phyloP scores from a whole-genome alignment of 2,797 vertebrate species.

The Cuculus canorus region DNA sequence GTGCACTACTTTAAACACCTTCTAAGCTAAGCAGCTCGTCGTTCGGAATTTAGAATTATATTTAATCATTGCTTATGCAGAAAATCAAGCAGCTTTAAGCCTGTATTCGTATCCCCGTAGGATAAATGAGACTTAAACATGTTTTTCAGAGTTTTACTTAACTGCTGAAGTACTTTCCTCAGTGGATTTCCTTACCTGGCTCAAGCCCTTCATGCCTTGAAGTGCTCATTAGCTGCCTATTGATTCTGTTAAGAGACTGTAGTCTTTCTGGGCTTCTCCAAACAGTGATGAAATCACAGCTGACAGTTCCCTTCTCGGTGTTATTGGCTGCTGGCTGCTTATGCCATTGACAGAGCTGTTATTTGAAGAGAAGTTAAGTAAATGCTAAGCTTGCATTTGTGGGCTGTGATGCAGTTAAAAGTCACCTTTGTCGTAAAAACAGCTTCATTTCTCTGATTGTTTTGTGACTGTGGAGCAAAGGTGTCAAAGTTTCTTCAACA shows the following conservation, averaged over 20 bases:
- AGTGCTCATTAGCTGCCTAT: neutral
- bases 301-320: neutral
- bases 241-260: neutral
- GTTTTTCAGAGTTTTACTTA: neutral
- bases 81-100: neutral
- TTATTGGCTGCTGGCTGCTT: neutral
- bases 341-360: neutral
- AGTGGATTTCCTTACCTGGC: neutral
- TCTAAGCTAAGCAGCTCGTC: neutral
- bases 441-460: neutral
- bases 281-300: neutral
- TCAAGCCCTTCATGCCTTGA: neutral
- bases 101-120: neutral
- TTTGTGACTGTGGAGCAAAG: neutral
- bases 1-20: neutral
- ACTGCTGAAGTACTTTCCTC: neutral
- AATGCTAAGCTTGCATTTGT: neutral
- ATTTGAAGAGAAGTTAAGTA: neutral
- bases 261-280: neutral
- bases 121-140: neutral
- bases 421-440: neutral
- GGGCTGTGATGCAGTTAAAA: neutral
- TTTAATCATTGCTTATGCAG: neutral
- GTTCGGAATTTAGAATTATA: neutral
- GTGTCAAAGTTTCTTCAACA: neutral